These are phyloP conservation scores for Nemotelus pantherinus DNA, from an alignment of 2,888 invertebrate genomes.

Conservation along the genomic window DNA sequence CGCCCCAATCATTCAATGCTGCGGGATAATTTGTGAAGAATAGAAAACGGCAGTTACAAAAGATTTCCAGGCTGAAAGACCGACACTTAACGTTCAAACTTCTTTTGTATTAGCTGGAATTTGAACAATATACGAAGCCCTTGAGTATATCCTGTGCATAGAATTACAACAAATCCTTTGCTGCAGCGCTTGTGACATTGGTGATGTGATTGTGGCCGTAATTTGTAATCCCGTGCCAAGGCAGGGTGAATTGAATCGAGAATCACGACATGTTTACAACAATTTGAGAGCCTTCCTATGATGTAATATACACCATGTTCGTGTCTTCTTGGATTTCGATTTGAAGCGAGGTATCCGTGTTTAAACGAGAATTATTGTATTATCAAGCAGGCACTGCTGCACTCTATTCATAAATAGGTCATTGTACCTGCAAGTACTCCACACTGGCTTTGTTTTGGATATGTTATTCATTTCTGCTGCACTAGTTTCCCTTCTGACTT, in stretches of 20 bases:
- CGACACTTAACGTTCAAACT: slow-evolving; percentile 50
- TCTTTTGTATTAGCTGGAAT: slow-evolving; percentile 45
- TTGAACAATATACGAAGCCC: slow-evolving; percentile 49
- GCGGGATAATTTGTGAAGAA: slow-evolving; percentile 45
- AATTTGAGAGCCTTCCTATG: slow-evolving; percentile 10
- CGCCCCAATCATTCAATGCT: slow-evolving; percentile 11
- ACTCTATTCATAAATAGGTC: slow-evolving; percentile 32
- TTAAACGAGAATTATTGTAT: slow-evolving; percentile 1
- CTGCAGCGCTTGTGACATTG: slow-evolving; percentile 3
- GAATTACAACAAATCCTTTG: slow-evolving; percentile 42
- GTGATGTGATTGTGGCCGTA: slow-evolving; percentile 41
- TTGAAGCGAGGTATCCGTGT: neutral
- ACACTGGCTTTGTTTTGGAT: neutral
- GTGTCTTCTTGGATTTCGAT: neutral
- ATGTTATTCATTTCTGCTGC: slow-evolving; percentile 15
- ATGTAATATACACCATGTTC: neutral
- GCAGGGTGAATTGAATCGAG: slow-evolving; percentile 9
- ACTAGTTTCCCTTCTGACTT: neutral
- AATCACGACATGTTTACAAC: slow-evolving; percentile 28
- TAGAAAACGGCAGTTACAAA: slow-evolving; percentile 45
- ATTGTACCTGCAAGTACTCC: slow-evolving; percentile 18
- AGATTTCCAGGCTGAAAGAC: slow-evolving; percentile 46
- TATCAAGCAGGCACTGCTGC: neutral
- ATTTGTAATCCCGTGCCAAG: slow-evolving; percentile 14
- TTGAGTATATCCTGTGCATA: slow-evolving; percentile 48